Conservation (phyloP, 2,113 vertebrate species). For the Myxocyprinus asiaticus region DNA sequence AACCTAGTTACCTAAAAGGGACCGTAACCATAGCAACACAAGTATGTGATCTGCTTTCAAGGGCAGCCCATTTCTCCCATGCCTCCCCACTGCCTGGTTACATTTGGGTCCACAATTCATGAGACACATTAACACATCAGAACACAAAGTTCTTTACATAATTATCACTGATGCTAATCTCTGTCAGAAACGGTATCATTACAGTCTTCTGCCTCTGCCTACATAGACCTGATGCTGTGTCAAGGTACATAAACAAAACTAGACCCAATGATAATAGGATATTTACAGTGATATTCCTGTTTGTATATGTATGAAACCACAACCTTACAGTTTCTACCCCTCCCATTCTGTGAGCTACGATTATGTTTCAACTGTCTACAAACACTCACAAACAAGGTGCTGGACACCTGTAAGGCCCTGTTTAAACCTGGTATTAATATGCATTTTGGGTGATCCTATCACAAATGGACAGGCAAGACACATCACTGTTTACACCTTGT, state of each 20-base stretch:
- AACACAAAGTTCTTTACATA: slow-evolving; percentile 28
- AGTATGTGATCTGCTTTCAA: slow-evolving; percentile 59
- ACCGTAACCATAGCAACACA: slow-evolving; percentile 61
- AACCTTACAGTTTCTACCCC: too few relatives aligned
- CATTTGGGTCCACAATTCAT: slow-evolving; percentile 25
- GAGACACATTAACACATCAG: slow-evolving; percentile 18
- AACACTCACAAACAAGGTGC: too few relatives aligned
- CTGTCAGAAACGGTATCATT: slow-evolving; percentile 20
- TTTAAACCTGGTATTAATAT: too few relatives aligned
- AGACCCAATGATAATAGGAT: not conserved
- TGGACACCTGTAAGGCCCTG: too few relatives aligned
- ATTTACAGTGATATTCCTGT: not conserved
- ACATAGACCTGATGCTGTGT: not conserved
- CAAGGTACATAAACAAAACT: slow-evolving; percentile 22
- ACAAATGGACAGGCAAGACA: too few relatives aligned
- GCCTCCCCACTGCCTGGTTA: slow-evolving; percentile 40
- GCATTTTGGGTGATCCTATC: too few relatives aligned
- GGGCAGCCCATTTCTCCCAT: slow-evolving; percentile 53
- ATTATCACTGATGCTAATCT: slow-evolving; percentile 21
- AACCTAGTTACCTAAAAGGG: slow-evolving; percentile 63
- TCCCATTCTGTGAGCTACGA: too few relatives aligned
- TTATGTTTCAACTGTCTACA: too few relatives aligned
- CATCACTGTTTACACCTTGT: too few relatives aligned
- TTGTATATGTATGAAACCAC: not conserved
- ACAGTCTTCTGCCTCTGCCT: not conserved